These are phyloP conservation scores for Acromyrmex echinatior DNA, from an alignment of 1,140 invertebrate species.

Conservation along the genomic window DNA sequence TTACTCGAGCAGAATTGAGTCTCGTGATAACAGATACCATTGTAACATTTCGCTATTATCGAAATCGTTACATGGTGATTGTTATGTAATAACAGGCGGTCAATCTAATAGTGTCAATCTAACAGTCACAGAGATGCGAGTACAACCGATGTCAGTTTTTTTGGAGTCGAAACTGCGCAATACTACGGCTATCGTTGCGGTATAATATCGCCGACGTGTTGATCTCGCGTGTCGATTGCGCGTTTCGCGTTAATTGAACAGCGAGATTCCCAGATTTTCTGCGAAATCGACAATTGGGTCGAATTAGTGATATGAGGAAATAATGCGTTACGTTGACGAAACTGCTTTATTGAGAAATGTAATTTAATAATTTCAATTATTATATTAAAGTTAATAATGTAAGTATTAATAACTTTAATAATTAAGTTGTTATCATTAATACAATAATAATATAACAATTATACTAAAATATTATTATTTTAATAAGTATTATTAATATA, in stretches of 20 bases:
- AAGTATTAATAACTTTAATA: not conserved
- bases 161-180: not conserved
- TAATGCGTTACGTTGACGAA: not conserved
- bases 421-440: not conserved
- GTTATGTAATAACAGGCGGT: slow-evolving; percentile 11
- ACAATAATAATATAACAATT: not conserved
- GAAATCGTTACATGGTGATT: slow-evolving; percentile 8
- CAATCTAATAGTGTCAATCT: not conserved
- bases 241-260: slow-evolving; percentile 2
- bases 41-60: slow-evolving; percentile 14
- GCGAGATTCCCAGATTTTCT: not conserved
- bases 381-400: not conserved
- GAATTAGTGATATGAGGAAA: not conserved
- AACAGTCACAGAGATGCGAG: not conserved
- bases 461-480: not conserved
- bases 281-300: not conserved
- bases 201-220: not conserved
- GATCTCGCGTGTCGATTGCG: slow-evolving; percentile 1
- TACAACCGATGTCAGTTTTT: not conserved
- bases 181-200: not conserved
- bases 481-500: not conserved
- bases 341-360: not conserved
- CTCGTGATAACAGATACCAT: not conserved
- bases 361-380: not conserved
- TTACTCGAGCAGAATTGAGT: not conserved